Percentiles rank a stretch among this genome's conserved stretches.
Conservation (phyloP, 2,113 vertebrate genomes). For the Anser cygnoides region DNA sequence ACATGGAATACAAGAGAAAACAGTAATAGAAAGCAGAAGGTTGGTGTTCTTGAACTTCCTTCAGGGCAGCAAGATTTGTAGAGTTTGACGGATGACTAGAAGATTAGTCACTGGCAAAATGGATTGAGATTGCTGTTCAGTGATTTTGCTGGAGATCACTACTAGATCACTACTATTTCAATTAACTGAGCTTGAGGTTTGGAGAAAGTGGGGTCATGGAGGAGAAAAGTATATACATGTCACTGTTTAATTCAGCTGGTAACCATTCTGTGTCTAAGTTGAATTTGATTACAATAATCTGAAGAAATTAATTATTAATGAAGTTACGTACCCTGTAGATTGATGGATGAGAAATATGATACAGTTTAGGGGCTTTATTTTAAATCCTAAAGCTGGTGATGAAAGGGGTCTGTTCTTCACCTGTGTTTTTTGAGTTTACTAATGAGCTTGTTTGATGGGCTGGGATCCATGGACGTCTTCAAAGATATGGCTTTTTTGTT, state of each 20-base stretch:
- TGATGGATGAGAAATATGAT: not conserved
- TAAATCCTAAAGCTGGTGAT: not conserved
- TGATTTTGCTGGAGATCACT: not conserved
- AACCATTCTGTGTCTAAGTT: not conserved
- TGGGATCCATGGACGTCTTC: not conserved
- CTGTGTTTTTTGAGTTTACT: not conserved
- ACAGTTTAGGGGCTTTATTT: not conserved
- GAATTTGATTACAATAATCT: not conserved
- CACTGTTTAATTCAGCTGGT: not conserved
- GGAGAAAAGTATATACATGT: not conserved
- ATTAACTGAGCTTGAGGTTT: not conserved
- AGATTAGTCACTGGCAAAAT: not conserved
- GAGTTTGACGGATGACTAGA: not conserved
- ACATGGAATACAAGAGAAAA: not conserved
- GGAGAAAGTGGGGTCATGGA: not conserved
- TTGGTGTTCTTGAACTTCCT: not conserved
- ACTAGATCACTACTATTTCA: not conserved
- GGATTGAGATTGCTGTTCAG: not conserved
- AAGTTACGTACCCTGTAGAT: not conserved
- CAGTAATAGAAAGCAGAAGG: not conserved
- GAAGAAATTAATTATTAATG: not conserved
- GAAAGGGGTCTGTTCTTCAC: not conserved
- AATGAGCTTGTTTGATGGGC: not conserved
- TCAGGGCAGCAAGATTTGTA: not conserved
- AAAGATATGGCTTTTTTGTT: not conserved